Percentiles rank a stretch among this genome's conserved stretches.
Evolutionary conservation across 2,888 invertebrate genomes (phyloP).

Genomic region (Pristionchus fissidentatus): DNA sequence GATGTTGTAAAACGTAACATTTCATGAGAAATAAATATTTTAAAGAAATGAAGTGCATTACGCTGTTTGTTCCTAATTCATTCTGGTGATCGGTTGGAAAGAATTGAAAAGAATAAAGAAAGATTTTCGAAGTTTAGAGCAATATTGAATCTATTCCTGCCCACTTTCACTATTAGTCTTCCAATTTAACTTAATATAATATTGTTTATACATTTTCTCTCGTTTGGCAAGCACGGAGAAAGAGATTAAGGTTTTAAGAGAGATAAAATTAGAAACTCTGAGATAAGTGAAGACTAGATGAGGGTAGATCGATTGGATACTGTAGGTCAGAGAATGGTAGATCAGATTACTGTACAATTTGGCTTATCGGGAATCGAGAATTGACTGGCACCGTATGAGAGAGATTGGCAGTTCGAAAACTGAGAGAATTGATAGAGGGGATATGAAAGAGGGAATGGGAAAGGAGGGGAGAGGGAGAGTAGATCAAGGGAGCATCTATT

Average conservation of each 20-base stretch:
- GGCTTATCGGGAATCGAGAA: slow-evolving; percentile 1
- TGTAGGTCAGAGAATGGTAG: not conserved
- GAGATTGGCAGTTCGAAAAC: slow-evolving; percentile 5
- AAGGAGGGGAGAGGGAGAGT: not conserved
- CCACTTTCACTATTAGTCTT: not conserved
- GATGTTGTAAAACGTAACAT: too few species aligned
- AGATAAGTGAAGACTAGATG: slow-evolving; percentile 11
- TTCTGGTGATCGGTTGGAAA: not conserved
- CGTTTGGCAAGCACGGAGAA: not conserved
- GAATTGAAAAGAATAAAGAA: too few species aligned
- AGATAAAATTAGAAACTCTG: slow-evolving; percentile 18
- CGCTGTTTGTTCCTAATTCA: not conserved
- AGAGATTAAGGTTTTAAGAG: not conserved
- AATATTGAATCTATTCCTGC: too few species aligned
- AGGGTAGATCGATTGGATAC: not conserved
- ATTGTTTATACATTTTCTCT: not conserved
- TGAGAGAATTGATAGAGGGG: slow-evolving; percentile 9
- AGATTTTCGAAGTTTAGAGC: too few species aligned
- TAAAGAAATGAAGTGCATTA: not conserved
- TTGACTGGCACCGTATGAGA: not conserved
- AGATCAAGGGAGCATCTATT: not conserved
- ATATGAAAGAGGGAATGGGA: not conserved
- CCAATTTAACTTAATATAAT: not conserved
- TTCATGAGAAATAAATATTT: too few species aligned
- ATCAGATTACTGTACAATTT: not conserved